Percentiles rank a stretch among this genome's conserved stretches.
These are phyloP conservation scores for Piaya cayana DNA, from an alignment of 2,113 vertebrate species.

Conservation along the genomic window DNA sequence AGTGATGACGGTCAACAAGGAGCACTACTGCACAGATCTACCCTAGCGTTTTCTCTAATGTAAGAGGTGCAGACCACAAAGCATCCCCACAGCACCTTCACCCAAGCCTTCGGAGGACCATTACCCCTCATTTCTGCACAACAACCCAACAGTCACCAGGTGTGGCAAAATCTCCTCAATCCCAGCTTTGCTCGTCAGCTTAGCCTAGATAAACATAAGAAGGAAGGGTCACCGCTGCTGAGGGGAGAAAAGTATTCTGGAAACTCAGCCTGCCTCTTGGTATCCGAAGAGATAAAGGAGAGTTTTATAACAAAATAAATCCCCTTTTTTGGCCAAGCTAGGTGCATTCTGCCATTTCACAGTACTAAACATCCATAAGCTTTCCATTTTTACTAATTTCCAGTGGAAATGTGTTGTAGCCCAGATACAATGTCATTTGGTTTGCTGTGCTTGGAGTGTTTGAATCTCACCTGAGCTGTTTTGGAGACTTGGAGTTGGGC, in stretches of 20 bases:
- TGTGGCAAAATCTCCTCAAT: not conserved
- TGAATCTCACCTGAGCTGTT: not conserved
- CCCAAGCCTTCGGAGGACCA: not conserved
- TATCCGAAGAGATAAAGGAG: not conserved
- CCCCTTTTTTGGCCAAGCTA: not conserved
- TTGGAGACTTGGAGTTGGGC: not conserved
- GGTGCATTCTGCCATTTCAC: not conserved
- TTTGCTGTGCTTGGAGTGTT: not conserved
- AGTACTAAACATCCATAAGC: not conserved
- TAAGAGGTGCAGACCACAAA: not conserved
- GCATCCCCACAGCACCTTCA: not conserved
- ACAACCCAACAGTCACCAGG: not conserved
- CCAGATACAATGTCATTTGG: not conserved
- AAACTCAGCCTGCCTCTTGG: not conserved
- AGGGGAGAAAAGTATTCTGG: not conserved
- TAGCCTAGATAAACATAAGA: not conserved
- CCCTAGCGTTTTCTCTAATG: not conserved
- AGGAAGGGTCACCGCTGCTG: not conserved
- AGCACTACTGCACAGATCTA: not conserved
- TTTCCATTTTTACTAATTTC: not conserved
- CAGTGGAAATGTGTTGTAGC: not conserved
- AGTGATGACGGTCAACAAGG: not conserved
- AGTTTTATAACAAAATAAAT: not conserved
- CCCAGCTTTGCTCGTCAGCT: not conserved
- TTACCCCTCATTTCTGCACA: not conserved